Conservation (phyloP, 2,888 invertebrate genomes). For the Steinernema hermaphroditum region DNA sequence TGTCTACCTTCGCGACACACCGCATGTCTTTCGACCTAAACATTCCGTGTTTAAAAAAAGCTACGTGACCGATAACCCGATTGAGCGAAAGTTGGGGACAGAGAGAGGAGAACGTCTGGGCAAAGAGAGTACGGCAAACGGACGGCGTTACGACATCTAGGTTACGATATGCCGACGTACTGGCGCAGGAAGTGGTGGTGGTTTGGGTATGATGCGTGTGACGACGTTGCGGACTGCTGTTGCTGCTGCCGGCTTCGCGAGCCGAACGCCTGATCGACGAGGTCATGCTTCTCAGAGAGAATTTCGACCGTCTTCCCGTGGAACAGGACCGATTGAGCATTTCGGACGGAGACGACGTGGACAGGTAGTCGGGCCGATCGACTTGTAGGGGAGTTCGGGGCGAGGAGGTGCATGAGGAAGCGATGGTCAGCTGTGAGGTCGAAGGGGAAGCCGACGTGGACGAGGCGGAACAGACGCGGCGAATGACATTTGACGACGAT, state of each 20-base stretch:
- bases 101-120: conserved; percentile 23
- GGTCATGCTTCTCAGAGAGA: conserved; percentile 41
- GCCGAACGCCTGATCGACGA: conserved; percentile 33
- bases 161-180: background rate
- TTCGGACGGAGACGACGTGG: conserved; percentile 17
- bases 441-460: conserved; percentile 31
- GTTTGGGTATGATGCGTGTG: background rate
- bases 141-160: conserved; percentile 29
- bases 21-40: too few species aligned
- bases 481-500: conserved; percentile 47
- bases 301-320: conserved; percentile 40
- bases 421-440: conserved; percentile 19
- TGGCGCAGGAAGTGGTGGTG: background rate
- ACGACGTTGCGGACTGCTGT: conserved; percentile 8
- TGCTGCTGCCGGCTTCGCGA: conserved; percentile 33
- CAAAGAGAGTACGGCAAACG: conserved; percentile 24
- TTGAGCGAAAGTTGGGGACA: conserved; percentile 30
- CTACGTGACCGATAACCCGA: background rate
- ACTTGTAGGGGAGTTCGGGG: conserved; percentile 11
- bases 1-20: too few species aligned
- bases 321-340: background rate
- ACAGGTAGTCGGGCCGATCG: conserved; percentile 16
- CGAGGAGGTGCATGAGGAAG: conserved; percentile 32
- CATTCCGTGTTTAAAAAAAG: too few species aligned
- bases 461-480: conserved; percentile 35